phyloP scores from a whole-genome alignment of 1,140 invertebrate species.

The Lepeophtheirus salmonis region DNA sequence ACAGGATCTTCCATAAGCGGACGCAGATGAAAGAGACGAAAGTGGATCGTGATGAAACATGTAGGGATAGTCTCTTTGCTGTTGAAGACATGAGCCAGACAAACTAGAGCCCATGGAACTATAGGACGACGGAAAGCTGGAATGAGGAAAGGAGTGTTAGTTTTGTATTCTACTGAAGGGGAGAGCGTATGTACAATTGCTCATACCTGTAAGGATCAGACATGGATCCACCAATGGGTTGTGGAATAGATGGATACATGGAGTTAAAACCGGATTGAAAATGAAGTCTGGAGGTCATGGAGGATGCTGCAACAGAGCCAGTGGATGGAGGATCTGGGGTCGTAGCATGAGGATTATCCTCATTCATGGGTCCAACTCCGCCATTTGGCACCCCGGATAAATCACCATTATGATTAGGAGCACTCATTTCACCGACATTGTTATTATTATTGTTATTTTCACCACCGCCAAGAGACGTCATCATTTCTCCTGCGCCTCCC shows the following conservation, averaged over 20 bases:
- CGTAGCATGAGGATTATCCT: neutral
- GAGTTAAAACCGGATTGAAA: conserved; percentile 73
- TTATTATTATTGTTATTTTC: conserved; percentile 21
- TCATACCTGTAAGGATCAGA: conserved; percentile 72
- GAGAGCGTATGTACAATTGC: no score
- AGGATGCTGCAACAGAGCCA: conserved; percentile 36
- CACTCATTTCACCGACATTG: conserved; percentile 18
- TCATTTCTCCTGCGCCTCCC: conserved; percentile 16
- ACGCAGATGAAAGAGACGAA: conserved; percentile 1
- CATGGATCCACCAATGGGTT: conserved; percentile 80
- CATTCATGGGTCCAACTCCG: neutral
- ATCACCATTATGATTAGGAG: conserved; percentile 12
- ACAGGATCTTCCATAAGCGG: conserved; percentile 10
- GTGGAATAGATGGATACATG: conserved; percentile 86
- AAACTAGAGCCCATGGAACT: neutral
- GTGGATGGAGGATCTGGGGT: conserved; percentile 27
- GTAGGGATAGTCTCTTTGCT: conserved; percentile 4
- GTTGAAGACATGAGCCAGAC: conserved; percentile 12
- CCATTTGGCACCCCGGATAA: neutral
- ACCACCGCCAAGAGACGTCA: conserved; percentile 28
- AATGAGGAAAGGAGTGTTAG: neutral
- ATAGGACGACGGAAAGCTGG: conserved; percentile 11
- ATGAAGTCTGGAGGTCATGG: conserved; percentile 42
- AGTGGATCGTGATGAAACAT: conserved; percentile 18
- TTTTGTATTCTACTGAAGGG: neutral